Evolutionary conservation across 2,113 vertebrate species (phyloP).

Genomic region (Notarius quadriscutis): DNA sequence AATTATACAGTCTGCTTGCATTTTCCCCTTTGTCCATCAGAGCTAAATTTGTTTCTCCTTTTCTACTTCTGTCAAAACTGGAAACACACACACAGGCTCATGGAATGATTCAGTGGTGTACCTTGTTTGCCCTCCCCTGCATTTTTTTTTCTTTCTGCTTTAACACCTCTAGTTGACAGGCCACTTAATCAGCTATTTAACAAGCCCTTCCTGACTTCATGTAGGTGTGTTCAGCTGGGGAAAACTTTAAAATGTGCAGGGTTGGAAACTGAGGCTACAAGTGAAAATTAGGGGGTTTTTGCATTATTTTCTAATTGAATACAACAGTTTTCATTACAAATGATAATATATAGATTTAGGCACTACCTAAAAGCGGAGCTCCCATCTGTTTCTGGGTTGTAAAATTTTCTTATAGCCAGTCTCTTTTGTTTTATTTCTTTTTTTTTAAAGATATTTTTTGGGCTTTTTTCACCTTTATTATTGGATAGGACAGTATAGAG

Average conservation of each 20-base stretch:
- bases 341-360: no score
- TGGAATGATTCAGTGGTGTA: not conserved
- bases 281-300: not conserved
- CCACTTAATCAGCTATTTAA: not conserved
- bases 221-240: not conserved
- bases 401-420: no score
- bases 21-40: conserved; percentile 28
- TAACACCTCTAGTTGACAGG: not conserved
- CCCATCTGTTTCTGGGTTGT: no score
- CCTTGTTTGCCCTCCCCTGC: not conserved
- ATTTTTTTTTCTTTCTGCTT: not conserved
- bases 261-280: not conserved
- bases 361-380: no score
- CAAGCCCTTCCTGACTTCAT: not conserved
- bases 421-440: no score
- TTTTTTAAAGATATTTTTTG: no score
- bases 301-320: not conserved
- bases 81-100: not conserved
- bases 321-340: not conserved
- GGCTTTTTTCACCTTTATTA: no score
- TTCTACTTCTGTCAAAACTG: conserved; percentile 6
- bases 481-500: no score
- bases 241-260: not conserved
- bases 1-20: conserved; percentile 26
- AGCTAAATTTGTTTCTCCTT: conserved; percentile 6